Percentiles rank a stretch among this genome's conserved stretches.
phyloP scores from a whole-genome alignment of 1,140 invertebrate genomes.

The Cydia pomonella region DNA sequence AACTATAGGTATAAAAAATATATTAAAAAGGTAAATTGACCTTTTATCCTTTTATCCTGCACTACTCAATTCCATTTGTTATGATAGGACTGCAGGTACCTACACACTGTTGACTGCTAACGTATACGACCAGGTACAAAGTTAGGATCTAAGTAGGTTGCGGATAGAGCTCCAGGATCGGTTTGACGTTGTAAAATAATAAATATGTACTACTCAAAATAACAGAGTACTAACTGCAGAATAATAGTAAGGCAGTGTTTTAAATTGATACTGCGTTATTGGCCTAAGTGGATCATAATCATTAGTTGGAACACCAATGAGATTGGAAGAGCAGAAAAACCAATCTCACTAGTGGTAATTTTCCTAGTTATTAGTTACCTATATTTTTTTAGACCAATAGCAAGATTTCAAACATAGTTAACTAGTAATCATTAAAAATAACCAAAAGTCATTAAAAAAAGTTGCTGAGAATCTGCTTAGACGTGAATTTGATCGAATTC shows the following conservation, averaged over 20 bases:
- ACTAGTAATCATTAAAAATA: not conserved
- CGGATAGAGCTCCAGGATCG: conserved; percentile 14
- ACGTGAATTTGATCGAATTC: conserved; percentile 75
- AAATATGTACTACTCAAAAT: conserved; percentile 8
- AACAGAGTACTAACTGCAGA: not conserved
- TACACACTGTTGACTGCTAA: conserved; percentile 15
- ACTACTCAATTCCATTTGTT: conserved; percentile 44
- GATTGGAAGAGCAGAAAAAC: not conserved
- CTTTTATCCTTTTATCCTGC: conserved; percentile 30
- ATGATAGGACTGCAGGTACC: conserved; percentile 32
- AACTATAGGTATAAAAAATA: conserved; percentile 33
- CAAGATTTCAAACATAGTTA: not conserved
- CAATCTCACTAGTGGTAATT: not conserved
- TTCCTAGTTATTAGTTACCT: not conserved
- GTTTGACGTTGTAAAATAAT: conserved; percentile 12
- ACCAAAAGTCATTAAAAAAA: not conserved
- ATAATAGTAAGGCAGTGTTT: not conserved
- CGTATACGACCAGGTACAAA: conserved; percentile 31
- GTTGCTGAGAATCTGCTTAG: conserved; percentile 44
- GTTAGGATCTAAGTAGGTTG: conserved; percentile 29
- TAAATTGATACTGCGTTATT: not conserved
- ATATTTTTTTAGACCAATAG: not conserved
- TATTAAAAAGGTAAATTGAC: conserved; percentile 36
- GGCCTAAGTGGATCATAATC: not conserved
- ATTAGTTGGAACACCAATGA: not conserved